Base-by-base conservation (phyloP, 2,113 vertebrate species). In the Oncorhynchus clarkii region DNA sequence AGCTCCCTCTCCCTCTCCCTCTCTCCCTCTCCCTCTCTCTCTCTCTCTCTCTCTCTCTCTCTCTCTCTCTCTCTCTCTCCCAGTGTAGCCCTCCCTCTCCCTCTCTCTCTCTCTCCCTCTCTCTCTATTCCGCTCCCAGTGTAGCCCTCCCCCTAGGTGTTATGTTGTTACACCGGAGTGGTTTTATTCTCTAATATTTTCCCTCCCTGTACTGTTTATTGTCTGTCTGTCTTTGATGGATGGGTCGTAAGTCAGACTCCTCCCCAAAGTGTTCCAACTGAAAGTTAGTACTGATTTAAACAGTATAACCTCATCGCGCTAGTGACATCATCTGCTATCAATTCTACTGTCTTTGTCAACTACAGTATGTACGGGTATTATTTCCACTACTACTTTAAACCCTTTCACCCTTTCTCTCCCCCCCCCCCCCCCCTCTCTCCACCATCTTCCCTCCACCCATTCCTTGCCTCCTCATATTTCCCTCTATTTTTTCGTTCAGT, bases 1-100 rank as follows among this genome's bases (percentile, higher is more conserved):
- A 77, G 76, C 67, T 82, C 64, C 34, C 54, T 29, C 18, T 71
- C 66, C 67, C n/a, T 76, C 7, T 71, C 71, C 7, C 7, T n/a
- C n/a, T n/a, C n/a, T n/a, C n/a, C n/a, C n/a, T n/a, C n/a, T n/a
- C 24, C 24, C 4, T 34, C 49, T 67, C 8, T 65, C 77, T 77
- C 54, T 75, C n/a, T n/a, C n/a, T n/a, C n/a, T 3, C 27, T 27
- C 27, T 27, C 27, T 3, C 27, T 27, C 27, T 26, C 26, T 26
- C 26, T 26, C 26, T 26, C 2, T 26, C 26, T 27, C 26, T 27
- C 2, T 27, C 2, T 27, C 26, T 27, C 26, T 27, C 26, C 26
- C 2, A n/a, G n/a, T n/a, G n/a, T n/a, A n/a, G n/a, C n/a, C n/a
- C 67, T 82, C 64, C 34, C 54, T 29, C 18, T 71, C 26, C 26